These are phyloP conservation scores for Bombus pascuorum DNA, from an alignment of 1,140 invertebrate species.

Conservation along the genomic window DNA sequence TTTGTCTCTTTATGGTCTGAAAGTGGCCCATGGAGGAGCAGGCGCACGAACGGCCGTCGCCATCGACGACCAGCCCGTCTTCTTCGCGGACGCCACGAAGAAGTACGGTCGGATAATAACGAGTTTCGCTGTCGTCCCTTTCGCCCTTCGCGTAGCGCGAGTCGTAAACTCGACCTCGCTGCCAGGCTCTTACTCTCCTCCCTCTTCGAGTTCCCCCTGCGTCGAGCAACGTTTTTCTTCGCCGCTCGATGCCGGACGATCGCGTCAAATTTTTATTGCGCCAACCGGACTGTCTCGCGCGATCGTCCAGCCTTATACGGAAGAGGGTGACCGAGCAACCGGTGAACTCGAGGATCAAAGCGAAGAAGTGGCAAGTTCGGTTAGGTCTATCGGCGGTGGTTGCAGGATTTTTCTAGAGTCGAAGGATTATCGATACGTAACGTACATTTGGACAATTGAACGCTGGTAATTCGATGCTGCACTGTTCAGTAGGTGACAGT, in stretches of 20 bases:
- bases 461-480: not conserved
- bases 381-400: not conserved
- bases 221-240: slow-evolving; percentile 64
- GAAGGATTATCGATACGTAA: not conserved
- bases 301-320: slow-evolving; percentile 67
- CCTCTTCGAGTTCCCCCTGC: slow-evolving; percentile 39
- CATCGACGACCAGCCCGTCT: slow-evolving; percentile 49
- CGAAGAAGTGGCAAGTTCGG: not conserved
- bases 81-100: slow-evolving; percentile 72
- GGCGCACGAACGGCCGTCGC: slow-evolving; percentile 43
- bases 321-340: not conserved
- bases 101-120: slow-evolving; percentile 81
- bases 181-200: slow-evolving; percentile 11
- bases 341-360: not conserved
- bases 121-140: slow-evolving; percentile 79
- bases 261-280: slow-evolving; percentile 78
- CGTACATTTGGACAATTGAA: not conserved
- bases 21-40: slow-evolving; percentile 75
- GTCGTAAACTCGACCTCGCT: slow-evolving; percentile 72
- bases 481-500: not conserved
- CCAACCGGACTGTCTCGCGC: slow-evolving; percentile 67
- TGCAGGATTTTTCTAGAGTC: not conserved
- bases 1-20: slow-evolving; percentile 82
- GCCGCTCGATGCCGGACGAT: slow-evolving; percentile 64
- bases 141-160: slow-evolving; percentile 73